Evolutionary conservation across 1,140 invertebrate species (phyloP), one percentile per base, ranked within the genome.

Genomic region (Lucilia cuprina): DNA sequence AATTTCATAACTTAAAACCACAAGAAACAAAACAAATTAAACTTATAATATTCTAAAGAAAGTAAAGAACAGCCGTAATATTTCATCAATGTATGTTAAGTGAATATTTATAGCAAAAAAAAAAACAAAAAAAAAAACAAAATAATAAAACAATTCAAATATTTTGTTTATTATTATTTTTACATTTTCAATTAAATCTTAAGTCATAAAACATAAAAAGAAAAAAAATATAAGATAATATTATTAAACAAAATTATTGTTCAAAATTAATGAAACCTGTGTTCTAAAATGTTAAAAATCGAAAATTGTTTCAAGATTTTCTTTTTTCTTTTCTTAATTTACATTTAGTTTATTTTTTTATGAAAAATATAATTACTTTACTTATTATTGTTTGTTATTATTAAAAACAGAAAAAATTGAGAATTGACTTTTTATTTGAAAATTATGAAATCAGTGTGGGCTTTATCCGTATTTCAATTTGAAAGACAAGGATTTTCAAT

Each of bases 381-480:
- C 65, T 70, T 70, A 21, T 21, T 70, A 70, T 70, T 70, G 65
- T 70, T 70, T 70, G 65, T 70, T 70, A 70, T 60, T 60, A 60
- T 70, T 70, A 70, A 70, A 55, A 70, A 70, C 65, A 19, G 65
- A 70, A 70, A 70, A 70, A 70, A 70, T 21, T 55, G 4, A 55
- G 7, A 55, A 14, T 55, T 55, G 50, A 55, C 50, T 55, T 55
- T 55, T 55, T 55, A 55, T 55, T 55, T 55, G 8, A 55, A 55
- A 55, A 55, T 7, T 55, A 55, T 55, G 13, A 55, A n/a, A 55
- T 5, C 9, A 7, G 50, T n/a, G n/a, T n/a, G 41, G 5, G 41
- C 25, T 41, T 10, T 41, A 41, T 8, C 5, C 41, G 41, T 10
- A 41, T 41, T 7, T 30, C 25, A 1, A 30, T 30, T 30, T 30